Evolutionary conservation across 1,140 invertebrate species (phyloP), one percentile per base, ranked within the genome.

Genomic region (Drosophila baimaii): DNA sequence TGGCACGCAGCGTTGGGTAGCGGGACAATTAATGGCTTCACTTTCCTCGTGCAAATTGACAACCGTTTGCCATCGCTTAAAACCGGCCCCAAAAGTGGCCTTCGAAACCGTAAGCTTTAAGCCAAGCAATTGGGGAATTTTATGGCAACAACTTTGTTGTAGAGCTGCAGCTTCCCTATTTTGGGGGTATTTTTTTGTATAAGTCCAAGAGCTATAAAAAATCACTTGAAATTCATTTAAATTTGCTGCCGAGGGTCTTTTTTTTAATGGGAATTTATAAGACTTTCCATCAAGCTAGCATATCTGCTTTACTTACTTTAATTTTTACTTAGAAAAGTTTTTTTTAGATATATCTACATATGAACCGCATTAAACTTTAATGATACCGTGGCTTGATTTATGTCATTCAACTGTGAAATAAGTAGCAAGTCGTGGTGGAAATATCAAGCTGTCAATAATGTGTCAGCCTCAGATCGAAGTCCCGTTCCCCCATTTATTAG

Each of bases 21-120:
- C 33, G 39, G 55, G 44, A 62, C 81, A 81, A 84, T 84, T 84
- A 86, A 86, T 84, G 81, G 70, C 69, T 81, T 84, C 68, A 85
- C 62, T 77, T 70, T 73, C 46, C 23, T 25, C 27, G 35, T 57
- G 57, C 81, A 72, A 83, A 83, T 83, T 72, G 80, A 59, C 71
- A 65, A 68, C 29, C 58, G 43, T 47, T 59, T 52, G 41, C 29
- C 31, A 37, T 55, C 37, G 35, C 59, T 46, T 43, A 72, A 63
- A 58, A 37, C 65, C 33, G 21, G n/a, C 49, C 39, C 41, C 59
- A 17, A 71, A 71, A 57, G 49, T 39, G 51, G 51, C 33, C 33
- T 8, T 39, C 55, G 31, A 56, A 69, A 49, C 31, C 35, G 31
- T 71, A 49, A 41, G 39, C 33, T 49, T 35, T 33, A 58, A 58